A percentile compares a stretch with the other conserved stretches of the same genome.
phyloP scores from a whole-genome alignment of 2,113 vertebrate genomes.

The Xenus cinereus region DNA sequence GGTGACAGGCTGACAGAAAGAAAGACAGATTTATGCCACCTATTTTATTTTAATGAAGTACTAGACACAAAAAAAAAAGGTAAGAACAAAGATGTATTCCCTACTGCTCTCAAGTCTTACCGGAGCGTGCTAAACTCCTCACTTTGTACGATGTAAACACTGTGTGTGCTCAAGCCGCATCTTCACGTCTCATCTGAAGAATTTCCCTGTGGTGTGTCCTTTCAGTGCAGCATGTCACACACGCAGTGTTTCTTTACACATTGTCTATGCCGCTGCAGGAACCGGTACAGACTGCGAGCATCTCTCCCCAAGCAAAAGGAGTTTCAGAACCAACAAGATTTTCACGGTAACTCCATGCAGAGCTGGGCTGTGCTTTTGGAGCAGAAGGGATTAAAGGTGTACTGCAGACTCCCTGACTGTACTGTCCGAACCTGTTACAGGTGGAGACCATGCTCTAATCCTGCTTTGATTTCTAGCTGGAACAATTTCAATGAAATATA shows the following conservation, averaged over 20 bases:
- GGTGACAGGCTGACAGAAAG: neutral
- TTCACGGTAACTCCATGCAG: neutral
- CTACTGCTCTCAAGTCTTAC: neutral
- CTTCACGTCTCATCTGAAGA: neutral
- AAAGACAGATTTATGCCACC: fast-evolving
- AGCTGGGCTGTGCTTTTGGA: neutral
- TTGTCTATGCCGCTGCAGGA: neutral
- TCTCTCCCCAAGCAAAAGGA: neutral
- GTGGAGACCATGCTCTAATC: neutral
- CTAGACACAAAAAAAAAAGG: neutral
- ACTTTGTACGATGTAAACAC: neutral
- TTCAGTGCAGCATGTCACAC: neutral
- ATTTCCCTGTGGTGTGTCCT: neutral
- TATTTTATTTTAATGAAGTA: neutral
- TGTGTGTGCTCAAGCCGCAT: neutral
- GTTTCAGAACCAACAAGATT: neutral
- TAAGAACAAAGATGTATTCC: neutral
- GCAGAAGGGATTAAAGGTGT: neutral
- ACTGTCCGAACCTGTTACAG: neutral
- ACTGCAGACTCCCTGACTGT: neutral
- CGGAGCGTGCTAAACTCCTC: fast-evolving
- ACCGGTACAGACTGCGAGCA: fast-evolving
- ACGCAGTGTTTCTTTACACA: fast-evolving
- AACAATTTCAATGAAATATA: neutral
- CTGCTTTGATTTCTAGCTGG: neutral